phyloP scores from a whole-genome alignment of 2,113 vertebrate genomes.

The Pseudois nayaur region DNA sequence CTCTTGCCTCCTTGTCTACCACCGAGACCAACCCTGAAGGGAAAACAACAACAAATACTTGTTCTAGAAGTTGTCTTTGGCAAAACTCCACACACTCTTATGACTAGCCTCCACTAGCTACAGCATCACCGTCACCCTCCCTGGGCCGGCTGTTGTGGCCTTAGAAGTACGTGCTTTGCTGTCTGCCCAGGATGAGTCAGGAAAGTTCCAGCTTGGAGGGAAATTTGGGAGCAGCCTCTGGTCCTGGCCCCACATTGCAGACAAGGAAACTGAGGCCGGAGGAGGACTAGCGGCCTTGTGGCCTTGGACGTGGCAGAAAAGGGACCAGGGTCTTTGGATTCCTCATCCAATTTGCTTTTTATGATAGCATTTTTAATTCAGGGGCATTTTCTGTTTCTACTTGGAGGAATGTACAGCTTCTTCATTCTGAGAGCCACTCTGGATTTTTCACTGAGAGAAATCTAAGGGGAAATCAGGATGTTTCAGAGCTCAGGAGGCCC shows the following conservation, averaged over 20 bases:
- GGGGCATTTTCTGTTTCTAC: neutral
- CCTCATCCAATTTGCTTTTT: too few species aligned
- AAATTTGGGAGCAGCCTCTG: neutral
- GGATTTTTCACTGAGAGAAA: neutral
- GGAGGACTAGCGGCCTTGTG: neutral
- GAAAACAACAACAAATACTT: too few species aligned
- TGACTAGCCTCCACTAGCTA: too few species aligned
- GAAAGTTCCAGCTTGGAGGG: neutral
- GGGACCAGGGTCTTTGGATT: neutral
- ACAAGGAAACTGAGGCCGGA: neutral
- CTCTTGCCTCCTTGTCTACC: neutral
- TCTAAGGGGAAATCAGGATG: neutral
- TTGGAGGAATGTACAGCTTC: neutral
- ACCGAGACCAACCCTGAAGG: neutral
- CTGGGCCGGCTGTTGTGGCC: accelerated
- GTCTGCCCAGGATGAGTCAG: neutral
- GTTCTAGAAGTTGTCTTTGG: neutral
- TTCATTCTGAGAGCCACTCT: neutral
- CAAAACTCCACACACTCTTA: neutral
- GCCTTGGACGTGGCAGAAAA: neutral
- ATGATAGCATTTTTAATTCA: neutral
- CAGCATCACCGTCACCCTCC: too few species aligned
- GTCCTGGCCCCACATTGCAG: neutral
- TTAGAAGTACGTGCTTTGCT: accelerated
- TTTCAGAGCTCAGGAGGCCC: neutral